Base-by-base conservation (phyloP, 64 coral and sea anemone genomes). In the Orbicella faveolata region DNA sequence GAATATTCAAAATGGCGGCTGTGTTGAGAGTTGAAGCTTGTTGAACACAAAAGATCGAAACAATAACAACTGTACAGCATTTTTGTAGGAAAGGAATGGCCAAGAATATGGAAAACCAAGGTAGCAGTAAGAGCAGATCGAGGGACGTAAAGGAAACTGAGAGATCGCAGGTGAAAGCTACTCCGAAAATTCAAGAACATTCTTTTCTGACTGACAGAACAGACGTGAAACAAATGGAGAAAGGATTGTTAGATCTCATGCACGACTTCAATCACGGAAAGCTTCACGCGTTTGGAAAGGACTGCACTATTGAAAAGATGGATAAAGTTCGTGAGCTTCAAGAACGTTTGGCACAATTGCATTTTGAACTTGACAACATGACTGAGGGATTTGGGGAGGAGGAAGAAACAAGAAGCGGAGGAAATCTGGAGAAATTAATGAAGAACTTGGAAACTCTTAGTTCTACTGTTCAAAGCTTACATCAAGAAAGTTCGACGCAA, bases 221-320 rank as follows among this genome's bases (percentile, higher is more conserved):
- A 78, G 97, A 99, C 80, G 97, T 99, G 16, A 99, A 99, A 57
- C 88, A 95, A 77, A 99, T 99, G 97, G 97, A 99, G 21, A 89
- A 91, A 91, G 97, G 90, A 77, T 75, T 99, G 62, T 41, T 99
- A 18, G 90, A 90, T 59, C 88, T 99, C 41, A 99, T 99, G 97
- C 91, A 99, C 23, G 94, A 99, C 65, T 99, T 99, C 64, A 95
- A 99, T 41, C 88, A 99, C 73, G 97, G 97, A 14, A 93, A 94
- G 84, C 84, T 99, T 21, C 91, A 99, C 89, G 97, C 97, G 9
- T 99, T 99, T 93, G 97, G 97, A 79, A 86, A 80, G 36, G 97
- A 95, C 75, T 99, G 90, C 61, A 96, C 97, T 19, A 57, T 99
- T 17, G 97, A 99, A 69, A 99, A 99, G 59, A 99, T 99, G 97